A percentile compares a stretch with the other conserved stretches of the same genome.
phyloP scores from a whole-genome alignment of 2,888 invertebrate genomes.

The Philopedon plagiatum region DNA sequence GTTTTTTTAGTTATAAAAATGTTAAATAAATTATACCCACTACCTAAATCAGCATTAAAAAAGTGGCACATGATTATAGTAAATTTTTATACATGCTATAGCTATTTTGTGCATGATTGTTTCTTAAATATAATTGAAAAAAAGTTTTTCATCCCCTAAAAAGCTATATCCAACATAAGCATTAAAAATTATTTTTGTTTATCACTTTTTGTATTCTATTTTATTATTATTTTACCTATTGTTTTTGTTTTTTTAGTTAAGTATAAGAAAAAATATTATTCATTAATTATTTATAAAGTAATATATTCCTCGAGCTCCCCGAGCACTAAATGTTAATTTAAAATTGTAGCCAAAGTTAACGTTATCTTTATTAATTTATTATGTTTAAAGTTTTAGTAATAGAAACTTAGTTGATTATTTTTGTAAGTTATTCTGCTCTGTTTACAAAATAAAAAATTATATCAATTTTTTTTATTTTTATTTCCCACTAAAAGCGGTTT shows the following conservation, averaged over 20 bases:
- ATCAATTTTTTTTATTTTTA: neutral
- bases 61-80: no score
- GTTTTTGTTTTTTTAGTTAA: slow-evolving; percentile 47
- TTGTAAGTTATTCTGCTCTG: slow-evolving; percentile 48
- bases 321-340: slow-evolving; percentile 60
- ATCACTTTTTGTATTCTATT: slow-evolving; percentile 18
- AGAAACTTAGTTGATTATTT: slow-evolving; percentile 48
- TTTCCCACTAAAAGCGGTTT: neutral
- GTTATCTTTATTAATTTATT: slow-evolving; percentile 64
- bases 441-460: slow-evolving; percentile 46
- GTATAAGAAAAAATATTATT: slow-evolving; percentile 47
- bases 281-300: slow-evolving; percentile 58
- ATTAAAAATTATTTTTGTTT: slow-evolving; percentile 25
- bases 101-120: neutral
- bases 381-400: slow-evolving; percentile 45
- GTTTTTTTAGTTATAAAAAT: no score
- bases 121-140: neutral
- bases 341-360: slow-evolving; percentile 69
- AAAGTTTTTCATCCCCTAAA: neutral
- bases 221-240: slow-evolving; percentile 34
- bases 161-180: neutral
- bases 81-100: neutral
- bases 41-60: no score
- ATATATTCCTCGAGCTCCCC: slow-evolving; percentile 61
- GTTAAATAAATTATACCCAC: no score